Evolutionary conservation across 2,888 invertebrate species (phyloP).

Genomic region (Ecdyonurus torrentis): DNA sequence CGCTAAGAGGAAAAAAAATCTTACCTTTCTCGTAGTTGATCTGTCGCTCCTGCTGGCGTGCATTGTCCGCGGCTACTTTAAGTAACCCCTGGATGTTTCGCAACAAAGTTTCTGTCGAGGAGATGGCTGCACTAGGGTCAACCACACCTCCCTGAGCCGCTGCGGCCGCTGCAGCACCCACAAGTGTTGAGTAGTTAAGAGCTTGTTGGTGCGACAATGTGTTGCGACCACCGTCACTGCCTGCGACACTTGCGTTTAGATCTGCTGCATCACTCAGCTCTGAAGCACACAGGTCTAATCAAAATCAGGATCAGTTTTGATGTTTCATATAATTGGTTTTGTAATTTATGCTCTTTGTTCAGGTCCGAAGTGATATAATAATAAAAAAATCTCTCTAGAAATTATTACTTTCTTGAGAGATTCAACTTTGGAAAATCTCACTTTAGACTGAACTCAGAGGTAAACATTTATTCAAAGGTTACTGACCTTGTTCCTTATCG

Average conservation of each 20-base stretch:
- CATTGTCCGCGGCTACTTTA: constrained; percentile 95
- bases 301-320: no score
- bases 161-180: constrained; percentile 23
- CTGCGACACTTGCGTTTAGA: constrained; percentile 36
- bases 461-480: no score
- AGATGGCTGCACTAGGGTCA: constrained; percentile 36
- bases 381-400: no score
- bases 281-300: constrained; percentile 23
- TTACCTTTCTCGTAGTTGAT: constrained; percentile 94
- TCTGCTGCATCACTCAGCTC: constrained; percentile 62
- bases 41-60: constrained; percentile 88
- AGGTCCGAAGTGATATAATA: no score
- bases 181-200: constrained; percentile 51
- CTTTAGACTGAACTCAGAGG: no score
- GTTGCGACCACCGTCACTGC: constrained; percentile 28
- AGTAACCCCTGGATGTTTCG: constrained; percentile 90
- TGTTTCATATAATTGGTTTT: no score
- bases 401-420: no score
- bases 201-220: constrained; percentile 31
- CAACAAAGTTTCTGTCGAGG: constrained; percentile 84
- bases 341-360: no score
- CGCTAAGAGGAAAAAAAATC: no score
- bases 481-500: constrained; percentile 63
- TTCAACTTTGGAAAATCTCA: no score
- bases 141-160: constrained; percentile 44